These are phyloP conservation scores for Hippasteria phrygiana DNA, from an alignment of 53 echinoderm and acorn worm species.

Conservation along the genomic window DNA sequence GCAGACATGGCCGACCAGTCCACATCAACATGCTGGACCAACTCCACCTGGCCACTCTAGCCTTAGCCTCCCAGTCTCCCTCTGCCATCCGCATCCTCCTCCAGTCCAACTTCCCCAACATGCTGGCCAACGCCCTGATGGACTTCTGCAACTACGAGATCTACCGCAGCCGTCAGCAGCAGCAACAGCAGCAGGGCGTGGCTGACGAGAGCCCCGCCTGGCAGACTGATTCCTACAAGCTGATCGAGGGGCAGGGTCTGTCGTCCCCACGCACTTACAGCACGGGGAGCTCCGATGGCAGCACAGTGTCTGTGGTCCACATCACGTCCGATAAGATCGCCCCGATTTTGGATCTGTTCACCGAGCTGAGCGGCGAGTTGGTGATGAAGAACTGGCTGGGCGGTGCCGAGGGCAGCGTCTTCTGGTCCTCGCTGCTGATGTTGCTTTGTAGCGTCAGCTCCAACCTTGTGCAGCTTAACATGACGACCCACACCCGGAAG, in stretches of 20 bases:
- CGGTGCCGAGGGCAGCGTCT: slow-evolving; percentile 84
- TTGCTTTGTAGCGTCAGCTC: slow-evolving; percentile 88
- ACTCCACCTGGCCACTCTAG: slow-evolving; percentile 85
- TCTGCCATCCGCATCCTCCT: slow-evolving; percentile 81
- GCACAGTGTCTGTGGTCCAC: slow-evolving; percentile 73
- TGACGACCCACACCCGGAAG: slow-evolving; percentile 55
- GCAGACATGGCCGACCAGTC: slow-evolving; percentile 50
- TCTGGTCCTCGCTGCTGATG: slow-evolving; percentile 94
- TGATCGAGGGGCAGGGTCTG: slow-evolving; percentile 70
- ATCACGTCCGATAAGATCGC: slow-evolving; percentile 94
- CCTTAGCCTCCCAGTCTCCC: slow-evolving; percentile 87
- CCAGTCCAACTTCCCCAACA: slow-evolving; percentile 82
- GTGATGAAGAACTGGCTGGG: slow-evolving; percentile 97
- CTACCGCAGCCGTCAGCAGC: slow-evolving; percentile 52
- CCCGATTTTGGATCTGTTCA: slow-evolving; percentile 95
- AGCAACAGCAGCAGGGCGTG: slow-evolving; percentile 4
- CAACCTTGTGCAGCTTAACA: slow-evolving; percentile 63
- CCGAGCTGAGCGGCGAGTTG: slow-evolving; percentile 79
- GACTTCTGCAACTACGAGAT: slow-evolving; percentile 92
- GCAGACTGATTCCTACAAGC: slow-evolving; percentile 86
- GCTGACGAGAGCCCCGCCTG: slow-evolving; percentile 30
- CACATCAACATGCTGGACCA: slow-evolving; percentile 93
- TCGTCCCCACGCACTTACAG: slow-evolving; percentile 80
- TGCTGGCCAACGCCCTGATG: slow-evolving; percentile 86
- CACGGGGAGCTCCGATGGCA: slow-evolving; percentile 74